Base-by-base conservation (phyloP, 2,113 vertebrate species). In the Centrocercus urophasianus region DNA sequence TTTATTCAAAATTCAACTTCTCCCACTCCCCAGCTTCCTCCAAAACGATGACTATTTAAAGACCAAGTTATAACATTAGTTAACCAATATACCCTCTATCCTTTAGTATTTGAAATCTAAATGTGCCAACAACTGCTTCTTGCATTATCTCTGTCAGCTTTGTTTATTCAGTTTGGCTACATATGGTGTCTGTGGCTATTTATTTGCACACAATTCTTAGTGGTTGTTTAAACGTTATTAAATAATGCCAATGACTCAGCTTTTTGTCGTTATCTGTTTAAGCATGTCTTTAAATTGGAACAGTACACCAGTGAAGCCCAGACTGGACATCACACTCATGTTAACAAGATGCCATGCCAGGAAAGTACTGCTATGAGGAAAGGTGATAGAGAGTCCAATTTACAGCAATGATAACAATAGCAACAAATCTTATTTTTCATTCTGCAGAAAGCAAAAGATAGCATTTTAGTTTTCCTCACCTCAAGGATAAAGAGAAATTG, bases 311-410 rank as follows among this genome's bases (percentile, higher is more conserved):
- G 63, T 2, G 1, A 82, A 84, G n/a, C 20, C 54, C 48, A 34
- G 4, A 4, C 40, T 69, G 40, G 61, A 45, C 27, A 92, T 28
- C 70, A 66, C 10, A 43, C 6, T 88, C 25, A 4, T 27, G 38
- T 90, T 88, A 93, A 95, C 72, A 81, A 91, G 72, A 38, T 86
- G 73, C 19, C 65, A 61, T 16, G 69, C 43, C 47, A 88, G 38
- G 42, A 87, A 93, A 42, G n/a, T 34, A 42, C 36, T 66, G 63
- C 75, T 20, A 38, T 30, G 13, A 91, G 50, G 71, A 85, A 92
- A 70, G 0, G 0, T 79, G 84, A 95, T 79, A 50, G 40, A 94
- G 34, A 85, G 89, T 63, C 70, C 89, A 93, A 76, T 93, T 94
- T 83, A 76, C 18, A 81, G 61, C 61, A 74, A 60, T n/a, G 67